These are phyloP conservation scores for Apodemia mormo DNA, from an alignment of 2,888 invertebrate genomes.

Conservation along the genomic window DNA sequence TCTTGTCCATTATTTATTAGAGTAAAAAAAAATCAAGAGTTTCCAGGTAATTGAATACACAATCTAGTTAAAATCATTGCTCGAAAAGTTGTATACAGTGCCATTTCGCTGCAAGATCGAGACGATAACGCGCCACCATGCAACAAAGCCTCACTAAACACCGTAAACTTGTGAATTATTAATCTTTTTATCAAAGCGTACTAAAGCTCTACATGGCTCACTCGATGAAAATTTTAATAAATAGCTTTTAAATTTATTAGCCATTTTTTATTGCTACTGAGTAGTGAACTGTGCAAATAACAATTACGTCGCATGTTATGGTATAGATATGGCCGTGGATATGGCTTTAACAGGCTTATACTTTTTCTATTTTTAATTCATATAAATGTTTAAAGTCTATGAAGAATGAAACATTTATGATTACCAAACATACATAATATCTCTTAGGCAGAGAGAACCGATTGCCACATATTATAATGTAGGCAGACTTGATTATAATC, in stretches of 20 bases:
- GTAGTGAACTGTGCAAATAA: slow-evolving; percentile 27
- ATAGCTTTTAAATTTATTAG: slow-evolving; percentile 66
- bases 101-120: slow-evolving; percentile 63
- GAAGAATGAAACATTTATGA: too few relatives aligned
- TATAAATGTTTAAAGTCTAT: too few relatives aligned
- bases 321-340: neutral
- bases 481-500: too few relatives aligned
- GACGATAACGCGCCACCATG: slow-evolving; percentile 66
- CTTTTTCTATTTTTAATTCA: too few relatives aligned
- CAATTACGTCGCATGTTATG: slow-evolving; percentile 25
- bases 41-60: neutral
- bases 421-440: too few relatives aligned
- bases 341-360: slow-evolving; percentile 28
- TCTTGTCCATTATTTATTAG: too few relatives aligned
- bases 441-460: too few relatives aligned
- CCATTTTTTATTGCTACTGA: slow-evolving; percentile 11
- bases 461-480: too few relatives aligned
- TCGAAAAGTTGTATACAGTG: slow-evolving; percentile 41
- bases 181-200: slow-evolving; percentile 63
- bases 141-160: slow-evolving; percentile 72
- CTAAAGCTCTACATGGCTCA: slow-evolving; percentile 56
- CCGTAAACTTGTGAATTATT: slow-evolving; percentile 81
- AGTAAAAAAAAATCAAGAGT: too few relatives aligned
- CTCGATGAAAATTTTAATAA: slow-evolving; percentile 76
- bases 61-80: neutral